Evolutionary conservation across 2,797 vertebrate genomes (phyloP).

Genomic region (Eutrigla gurnardus): DNA sequence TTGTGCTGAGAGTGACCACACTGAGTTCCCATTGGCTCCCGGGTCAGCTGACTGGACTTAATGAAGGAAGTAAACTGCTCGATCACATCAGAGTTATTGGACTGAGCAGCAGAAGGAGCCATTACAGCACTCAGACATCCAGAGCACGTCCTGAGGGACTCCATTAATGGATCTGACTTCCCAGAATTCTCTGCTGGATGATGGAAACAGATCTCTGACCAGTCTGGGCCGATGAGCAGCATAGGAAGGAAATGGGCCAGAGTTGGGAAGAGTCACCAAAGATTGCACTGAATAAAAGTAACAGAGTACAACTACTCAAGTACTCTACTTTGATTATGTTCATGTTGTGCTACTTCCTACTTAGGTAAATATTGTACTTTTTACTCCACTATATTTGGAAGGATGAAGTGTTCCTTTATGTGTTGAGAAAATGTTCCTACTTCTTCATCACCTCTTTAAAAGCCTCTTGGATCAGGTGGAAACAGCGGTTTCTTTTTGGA

Average conservation of each 20-base stretch:
- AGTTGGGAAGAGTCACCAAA: not conserved
- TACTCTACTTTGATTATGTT: not conserved
- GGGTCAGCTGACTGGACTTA: conserved; percentile 19
- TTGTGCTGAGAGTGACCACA: not conserved
- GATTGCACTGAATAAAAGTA: not conserved
- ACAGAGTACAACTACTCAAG: not conserved
- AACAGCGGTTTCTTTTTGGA: no score
- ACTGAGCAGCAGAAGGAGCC: conserved; percentile 8
- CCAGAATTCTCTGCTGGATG: conserved; percentile 41
- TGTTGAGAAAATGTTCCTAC: no score
- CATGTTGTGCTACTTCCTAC: no score
- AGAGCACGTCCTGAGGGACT: conserved; percentile 29
- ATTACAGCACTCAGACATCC: conserved; percentile 45
- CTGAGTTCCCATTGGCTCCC: conserved; percentile 29
- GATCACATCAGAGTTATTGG: conserved; percentile 8
- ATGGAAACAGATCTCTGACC: conserved; percentile 22
- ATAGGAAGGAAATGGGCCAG: not conserved
- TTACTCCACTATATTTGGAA: no score
- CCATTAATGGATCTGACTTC: conserved; percentile 39
- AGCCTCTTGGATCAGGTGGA: no score
- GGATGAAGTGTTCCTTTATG: no score
- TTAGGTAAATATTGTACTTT: no score
- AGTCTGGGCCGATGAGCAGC: not conserved
- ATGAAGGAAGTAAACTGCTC: conserved; percentile 21
- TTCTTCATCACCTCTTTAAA: no score